Evolutionary conservation across 2,113 vertebrate genomes (phyloP), one percentile per base, ranked within the genome.

Genomic region (Leucopternis melanops): DNA sequence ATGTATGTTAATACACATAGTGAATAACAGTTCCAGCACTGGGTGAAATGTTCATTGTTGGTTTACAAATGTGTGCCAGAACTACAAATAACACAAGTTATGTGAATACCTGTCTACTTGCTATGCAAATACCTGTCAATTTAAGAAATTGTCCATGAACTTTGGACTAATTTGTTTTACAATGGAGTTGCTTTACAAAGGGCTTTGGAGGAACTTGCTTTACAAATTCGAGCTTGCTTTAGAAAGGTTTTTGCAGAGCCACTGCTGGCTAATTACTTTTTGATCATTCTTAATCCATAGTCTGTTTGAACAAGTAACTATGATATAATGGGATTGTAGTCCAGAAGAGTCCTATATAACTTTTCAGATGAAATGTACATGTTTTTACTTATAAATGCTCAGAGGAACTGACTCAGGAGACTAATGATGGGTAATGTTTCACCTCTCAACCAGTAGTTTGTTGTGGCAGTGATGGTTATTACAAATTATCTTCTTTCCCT

Each of bases 161-260:
- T 94, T 87, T 89, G 93, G 73, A 63, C 38, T 79, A 69, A 91
- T 89, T 89, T 81, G 69, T 81, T 95, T 71, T 74, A 90, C 71
- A 90, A 42, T 63, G 25, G n/a, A 9, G 20, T 84, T 81, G 34
- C 8, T 88, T 88, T 94, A 61, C 11, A 13, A 85, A 67, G 82
- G 67, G 58, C 80, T 95, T 92, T 94, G 72, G 75, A 83, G 47
- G 23, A 94, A 57, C 75, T 65, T 61, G n/a, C 62, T 86, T 74
- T 91, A 91, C 91, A 92, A 50, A 96, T 94, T 61, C 4, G 2
- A 72, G 88, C 79, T 90, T 90, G 74, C 71, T 77, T 93, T 86
- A 40, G 66, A 83, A 63, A 95, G 36, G 25, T 85, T 94, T 61
- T 94, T 89, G 72, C 47, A 75, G 63, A 84, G 57, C 31, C 40